Evolutionary conservation across 2,888 invertebrate genomes (phyloP).

Genomic region (Steinernema hermaphroditum): DNA sequence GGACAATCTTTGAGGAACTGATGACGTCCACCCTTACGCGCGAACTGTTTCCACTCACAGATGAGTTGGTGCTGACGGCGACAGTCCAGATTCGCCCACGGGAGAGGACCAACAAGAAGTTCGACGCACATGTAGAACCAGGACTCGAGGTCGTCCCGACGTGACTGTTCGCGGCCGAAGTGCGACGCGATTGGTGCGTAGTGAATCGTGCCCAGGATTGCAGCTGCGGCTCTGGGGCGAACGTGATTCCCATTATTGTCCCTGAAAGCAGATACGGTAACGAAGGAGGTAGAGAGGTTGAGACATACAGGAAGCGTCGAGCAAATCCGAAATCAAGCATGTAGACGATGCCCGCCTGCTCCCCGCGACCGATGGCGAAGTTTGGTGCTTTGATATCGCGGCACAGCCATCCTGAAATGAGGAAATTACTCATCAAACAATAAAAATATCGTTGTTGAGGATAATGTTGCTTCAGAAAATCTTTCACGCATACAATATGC

Average conservation of each 20-base stretch:
- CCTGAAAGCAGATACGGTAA: conserved; percentile 38
- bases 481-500: too few relatives aligned
- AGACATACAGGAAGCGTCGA: conserved; percentile 48
- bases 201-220: conserved; percentile 58
- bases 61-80: conserved; percentile 49
- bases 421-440: too few relatives aligned
- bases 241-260: conserved; percentile 52
- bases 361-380: conserved; percentile 55
- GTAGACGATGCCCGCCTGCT: conserved; percentile 45
- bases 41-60: conserved; percentile 43
- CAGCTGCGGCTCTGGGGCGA: conserved; percentile 52
- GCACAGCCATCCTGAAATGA: conserved; percentile 40
- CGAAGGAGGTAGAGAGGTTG: neutral
- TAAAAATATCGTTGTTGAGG: too few relatives aligned
- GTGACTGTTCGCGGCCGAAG: conserved; percentile 54
- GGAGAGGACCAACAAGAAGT: conserved; percentile 50
- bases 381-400: conserved; percentile 62
- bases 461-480: too few relatives aligned
- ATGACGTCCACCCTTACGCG: conserved; percentile 41
- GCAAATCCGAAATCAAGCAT: conserved; percentile 64
- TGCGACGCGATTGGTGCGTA: conserved; percentile 52
- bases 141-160: conserved; percentile 58
- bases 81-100: conserved; percentile 50
- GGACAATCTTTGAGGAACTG: conserved; percentile 51
- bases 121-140: conserved; percentile 62